Evolutionary conservation across 2,113 vertebrate genomes (phyloP).

Genomic region (Anolis sagrei): DNA sequence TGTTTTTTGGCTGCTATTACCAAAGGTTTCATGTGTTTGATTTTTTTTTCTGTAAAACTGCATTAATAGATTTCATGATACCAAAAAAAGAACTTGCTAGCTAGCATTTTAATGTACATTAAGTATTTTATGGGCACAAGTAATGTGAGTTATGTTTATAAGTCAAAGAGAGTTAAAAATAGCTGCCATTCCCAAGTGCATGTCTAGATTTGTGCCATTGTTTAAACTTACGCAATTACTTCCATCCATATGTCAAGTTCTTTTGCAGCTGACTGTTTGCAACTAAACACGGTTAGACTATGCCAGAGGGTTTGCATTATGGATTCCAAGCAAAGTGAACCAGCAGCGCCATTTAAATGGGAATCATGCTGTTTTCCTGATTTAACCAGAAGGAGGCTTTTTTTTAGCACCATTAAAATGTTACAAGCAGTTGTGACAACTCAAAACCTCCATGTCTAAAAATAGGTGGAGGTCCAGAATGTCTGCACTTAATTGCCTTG

Average conservation of each 20-base stretch:
- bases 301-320: constrained; percentile 48
- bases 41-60: background rate
- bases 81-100: background rate
- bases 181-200: constrained; percentile 44
- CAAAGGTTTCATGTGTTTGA: constrained; percentile 11
- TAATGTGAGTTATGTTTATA: constrained; percentile 43
- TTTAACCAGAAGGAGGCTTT: background rate
- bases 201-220: constrained; percentile 49
- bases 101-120: constrained; percentile 24
- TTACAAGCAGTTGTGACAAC: background rate
- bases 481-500: background rate
- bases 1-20: background rate
- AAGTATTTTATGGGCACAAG: constrained; percentile 43
- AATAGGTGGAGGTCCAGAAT: background rate
- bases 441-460: background rate
- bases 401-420: background rate
- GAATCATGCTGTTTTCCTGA: background rate
- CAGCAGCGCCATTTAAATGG: background rate
- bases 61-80: constrained; percentile 29
- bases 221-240: constrained; percentile 52
- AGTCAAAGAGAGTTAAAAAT: constrained; percentile 44
- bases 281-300: constrained; percentile 57
- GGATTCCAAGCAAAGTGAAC: background rate
- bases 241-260: constrained; percentile 38
- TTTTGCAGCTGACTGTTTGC: constrained; percentile 39